Evolutionary conservation across 2,888 invertebrate genomes (phyloP), one percentile per base, ranked within the genome.

Genomic region (Eurytoma californica): DNA sequence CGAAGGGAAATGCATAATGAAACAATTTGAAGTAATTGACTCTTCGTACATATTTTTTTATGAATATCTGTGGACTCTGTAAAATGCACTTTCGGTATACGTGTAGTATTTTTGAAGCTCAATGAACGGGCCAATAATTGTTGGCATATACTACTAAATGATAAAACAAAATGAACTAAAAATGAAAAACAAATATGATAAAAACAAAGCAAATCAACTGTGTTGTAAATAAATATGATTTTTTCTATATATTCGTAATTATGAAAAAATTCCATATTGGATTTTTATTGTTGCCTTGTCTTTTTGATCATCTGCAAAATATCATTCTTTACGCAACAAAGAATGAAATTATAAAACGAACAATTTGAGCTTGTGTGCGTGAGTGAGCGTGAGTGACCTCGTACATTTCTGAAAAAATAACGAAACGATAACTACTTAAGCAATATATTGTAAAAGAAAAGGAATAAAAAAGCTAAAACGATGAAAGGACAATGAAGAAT

Each of bases 151-250:
- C 76, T 82, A 80, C 79, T 82, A 80, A 83, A 83, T 81, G 18
- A 39, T 39, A 39, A 39, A 16, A 63, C n/a, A n/a, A 39, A 63
- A 39, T 39, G 14, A 39, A 24, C 7, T 68, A 60, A 69, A 69
- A 77, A 61, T 20, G 53, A 14, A 14, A 39, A 60, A 30, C 58
- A 28, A 73, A 60, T 12, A 76, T 67, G 68, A 49, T 49, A 60
- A 76, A 61, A 68, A 20, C 24, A 16, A 58, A 77, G 55, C 67
- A 81, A 83, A 82, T 81, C 82, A 83, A 82, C 84, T 86, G 85
- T 88, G 86, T 67, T 88, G 88, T 88, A 88, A 88, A 88, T 88
- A 88, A 88, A 86, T 84, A 69, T 79, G 77, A 81, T 83, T 86
- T 66, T 86, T 86, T 82, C 84, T 88, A 85, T 86, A 86, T 84